Base-by-base conservation (phyloP, 2,888 invertebrate species). In the Byasa hedistus region DNA sequence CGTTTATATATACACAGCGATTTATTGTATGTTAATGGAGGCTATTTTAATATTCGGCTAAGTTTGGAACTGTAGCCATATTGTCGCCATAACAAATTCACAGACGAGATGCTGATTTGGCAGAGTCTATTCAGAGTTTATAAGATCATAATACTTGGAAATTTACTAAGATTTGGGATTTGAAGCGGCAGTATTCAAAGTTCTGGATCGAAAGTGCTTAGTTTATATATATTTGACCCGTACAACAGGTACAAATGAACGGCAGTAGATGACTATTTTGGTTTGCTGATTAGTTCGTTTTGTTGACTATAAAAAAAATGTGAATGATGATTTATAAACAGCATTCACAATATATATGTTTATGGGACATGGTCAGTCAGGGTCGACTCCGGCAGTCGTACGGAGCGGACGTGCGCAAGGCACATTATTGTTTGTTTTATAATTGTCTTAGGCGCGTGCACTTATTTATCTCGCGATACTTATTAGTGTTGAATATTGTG, bases 21-120 rank as follows among this genome's bases (percentile, higher is more conserved):
- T 32, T 65, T 57, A 65, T 66, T 61, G 57, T 66, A 61, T 66
- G 61, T 57, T 66, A 66, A 66, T 66, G n/a, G 51, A 7, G 24
- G 39, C 39, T 61, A 57, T 57, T 62, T 58, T 58, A 58, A 22
- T 19, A 44, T 63, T 61, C 19, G 39, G 51, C 61, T 58, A 58
- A 64, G 54, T 52, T 59, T 55, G 63, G 55, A 48, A 55, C 55
- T 27, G 54, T 44, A 27, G 27, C n/a, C 36, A 24, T 66, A 66
- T 61, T 52, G 57, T 21, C 22, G 39, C 36, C 36, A 59, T 63
- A 55, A 66, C 55, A 32, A 56, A 59, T 63, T 23, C 59, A 17
- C 59, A 59, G 66, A 63, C 58, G 36, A 39, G 22, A 21, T 22
- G 52, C 22, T 21, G 21, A 39, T 44, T 66, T 61, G 39, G 39